Conservation (phyloP, 2,113 vertebrate species). For the Microtus richardsoni region DNA sequence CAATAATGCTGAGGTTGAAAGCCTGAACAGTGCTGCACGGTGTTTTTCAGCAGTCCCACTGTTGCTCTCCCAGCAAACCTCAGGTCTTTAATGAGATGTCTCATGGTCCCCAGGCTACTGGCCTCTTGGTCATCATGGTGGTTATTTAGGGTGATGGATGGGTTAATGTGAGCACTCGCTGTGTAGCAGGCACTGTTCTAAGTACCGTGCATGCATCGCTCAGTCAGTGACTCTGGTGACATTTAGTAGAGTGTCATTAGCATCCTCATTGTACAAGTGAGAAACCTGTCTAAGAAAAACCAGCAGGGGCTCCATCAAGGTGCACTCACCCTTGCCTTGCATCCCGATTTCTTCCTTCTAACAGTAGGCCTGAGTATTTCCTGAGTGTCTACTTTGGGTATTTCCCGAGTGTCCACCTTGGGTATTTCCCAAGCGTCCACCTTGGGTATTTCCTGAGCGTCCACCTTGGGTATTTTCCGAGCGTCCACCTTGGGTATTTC, state of each 20-base stretch:
- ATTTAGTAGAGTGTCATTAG: background rate
- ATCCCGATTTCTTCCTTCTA: background rate
- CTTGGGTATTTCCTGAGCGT: background rate
- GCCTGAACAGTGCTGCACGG: background rate
- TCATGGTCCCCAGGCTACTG: background rate
- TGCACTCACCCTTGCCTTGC: background rate
- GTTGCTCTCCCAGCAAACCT: background rate
- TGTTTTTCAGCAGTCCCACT: background rate
- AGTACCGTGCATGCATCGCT: background rate
- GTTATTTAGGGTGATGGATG: background rate
- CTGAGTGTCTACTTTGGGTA: background rate
- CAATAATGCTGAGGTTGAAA: background rate
- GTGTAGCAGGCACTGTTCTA: background rate
- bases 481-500: background rate
- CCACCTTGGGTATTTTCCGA: background rate
- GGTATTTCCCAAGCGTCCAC: background rate
- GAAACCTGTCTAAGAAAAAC: background rate
- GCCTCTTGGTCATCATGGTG: background rate
- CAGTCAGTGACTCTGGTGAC: background rate
- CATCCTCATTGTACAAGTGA: background rate
- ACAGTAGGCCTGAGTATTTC: background rate
- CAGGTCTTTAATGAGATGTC: background rate
- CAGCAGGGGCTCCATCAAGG: background rate
- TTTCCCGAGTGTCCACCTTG: background rate
- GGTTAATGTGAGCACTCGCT: background rate